Conservation (phyloP, 23 tunicate genomes). For the Phallusia fumigata region DNA sequence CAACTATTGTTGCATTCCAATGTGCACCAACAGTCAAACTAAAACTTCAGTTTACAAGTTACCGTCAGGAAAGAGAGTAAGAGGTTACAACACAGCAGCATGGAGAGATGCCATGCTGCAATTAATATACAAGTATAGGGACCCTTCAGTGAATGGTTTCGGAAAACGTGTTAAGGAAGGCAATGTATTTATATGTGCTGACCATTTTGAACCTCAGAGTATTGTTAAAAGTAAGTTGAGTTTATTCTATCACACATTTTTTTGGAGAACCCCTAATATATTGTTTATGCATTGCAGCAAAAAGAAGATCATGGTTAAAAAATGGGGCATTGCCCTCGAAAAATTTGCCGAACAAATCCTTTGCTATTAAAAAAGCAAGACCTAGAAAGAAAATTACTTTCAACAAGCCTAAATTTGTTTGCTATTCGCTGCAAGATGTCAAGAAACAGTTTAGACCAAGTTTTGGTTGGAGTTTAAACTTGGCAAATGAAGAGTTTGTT, state of each 20-base stretch:
- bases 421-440: not conserved
- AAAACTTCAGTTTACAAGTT: not conserved
- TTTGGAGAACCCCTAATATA: too few relatives aligned
- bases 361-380: too few relatives aligned
- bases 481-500: not conserved
- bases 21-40: not conserved
- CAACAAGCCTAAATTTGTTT: not conserved
- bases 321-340: conserved; percentile 2
- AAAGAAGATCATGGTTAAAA: not conserved
- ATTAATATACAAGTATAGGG: too few relatives aligned
- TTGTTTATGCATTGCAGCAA: not conserved
- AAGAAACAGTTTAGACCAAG: not conserved
- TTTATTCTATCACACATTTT: too few relatives aligned
- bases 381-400: not conserved
- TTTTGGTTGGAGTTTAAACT: not conserved
- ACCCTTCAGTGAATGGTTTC: not conserved
- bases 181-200: not conserved
- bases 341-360: too few relatives aligned
- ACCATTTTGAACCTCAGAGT: not conserved
- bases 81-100: not conserved
- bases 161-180: not conserved
- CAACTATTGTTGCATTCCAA: not conserved
- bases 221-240: conserved; percentile 2
- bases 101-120: not conserved
- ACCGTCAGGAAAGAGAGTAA: not conserved